These are phyloP conservation scores for Sepioteuthis lessoniana DNA, from an alignment of 2,888 invertebrate genomes.

Conservation along the genomic window DNA sequence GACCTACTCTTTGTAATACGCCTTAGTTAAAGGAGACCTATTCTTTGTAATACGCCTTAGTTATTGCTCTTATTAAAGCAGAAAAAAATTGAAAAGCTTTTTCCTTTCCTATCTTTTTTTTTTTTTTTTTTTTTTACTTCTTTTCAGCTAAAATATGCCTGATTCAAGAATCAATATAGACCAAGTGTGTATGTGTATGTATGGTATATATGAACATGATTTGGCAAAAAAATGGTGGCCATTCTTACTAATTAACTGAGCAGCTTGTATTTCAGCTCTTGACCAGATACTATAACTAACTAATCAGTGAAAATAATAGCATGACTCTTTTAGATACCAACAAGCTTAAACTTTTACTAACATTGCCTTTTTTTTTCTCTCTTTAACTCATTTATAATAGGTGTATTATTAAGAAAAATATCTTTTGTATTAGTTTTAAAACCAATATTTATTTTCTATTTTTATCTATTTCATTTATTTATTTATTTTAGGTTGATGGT, in stretches of 20 bases:
- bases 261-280: constrained; percentile 3
- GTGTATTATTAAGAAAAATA: neutral
- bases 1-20: neutral
- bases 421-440: no score
- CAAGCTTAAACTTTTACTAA: neutral
- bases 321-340: neutral
- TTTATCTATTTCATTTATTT: no score
- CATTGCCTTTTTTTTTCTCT: neutral
- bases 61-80: neutral
- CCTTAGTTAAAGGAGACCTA: no score
- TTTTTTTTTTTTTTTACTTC: neutral
- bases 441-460: no score
- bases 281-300: neutral
- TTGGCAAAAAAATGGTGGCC: neutral
- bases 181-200: neutral
- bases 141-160: neutral
- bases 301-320: neutral
- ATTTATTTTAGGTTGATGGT: no score
- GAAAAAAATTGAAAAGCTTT: neutral
- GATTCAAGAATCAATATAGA: neutral
- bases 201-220: neutral
- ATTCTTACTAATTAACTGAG: neutral
- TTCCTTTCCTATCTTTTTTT: neutral
- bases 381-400: no score
- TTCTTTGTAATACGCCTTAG: neutral